Conservation (phyloP, 2,797 vertebrate species). For the Limosa lapponica region DNA sequence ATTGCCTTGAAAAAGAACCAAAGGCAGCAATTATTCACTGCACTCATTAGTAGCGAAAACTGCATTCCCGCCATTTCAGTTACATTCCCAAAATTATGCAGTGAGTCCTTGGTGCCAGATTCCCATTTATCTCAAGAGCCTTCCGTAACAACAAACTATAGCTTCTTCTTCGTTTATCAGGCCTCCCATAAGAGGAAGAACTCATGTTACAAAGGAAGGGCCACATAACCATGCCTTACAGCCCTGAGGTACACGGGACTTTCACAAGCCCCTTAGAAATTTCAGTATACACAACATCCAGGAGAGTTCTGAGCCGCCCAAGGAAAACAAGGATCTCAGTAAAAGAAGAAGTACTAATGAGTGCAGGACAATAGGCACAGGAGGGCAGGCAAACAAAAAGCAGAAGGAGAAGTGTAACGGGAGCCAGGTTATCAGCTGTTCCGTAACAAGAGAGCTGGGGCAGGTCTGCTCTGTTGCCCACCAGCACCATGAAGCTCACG, state of each 20-base stretch:
- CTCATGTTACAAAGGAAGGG: constrained; percentile 3
- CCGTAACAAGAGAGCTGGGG: neutral
- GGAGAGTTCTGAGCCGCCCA: neutral
- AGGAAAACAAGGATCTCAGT: neutral
- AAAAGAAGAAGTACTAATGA: neutral
- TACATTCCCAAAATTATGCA: neutral
- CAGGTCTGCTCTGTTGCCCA: neutral
- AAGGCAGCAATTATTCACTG: neutral
- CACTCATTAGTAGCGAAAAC: neutral
- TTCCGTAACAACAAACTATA: constrained; percentile 40
- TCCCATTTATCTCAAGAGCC: constrained; percentile 3
- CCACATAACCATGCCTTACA: neutral
- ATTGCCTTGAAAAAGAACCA: neutral
- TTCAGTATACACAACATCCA: neutral
- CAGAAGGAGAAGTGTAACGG: neutral
- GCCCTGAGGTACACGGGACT: neutral
- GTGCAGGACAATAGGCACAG: neutral
- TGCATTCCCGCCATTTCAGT: neutral
- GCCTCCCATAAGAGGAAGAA: constrained; percentile 24
- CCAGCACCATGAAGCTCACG: neutral
- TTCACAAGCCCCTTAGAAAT: neutral
- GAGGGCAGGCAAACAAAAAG: neutral
- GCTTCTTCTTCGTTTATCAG: constrained; percentile 27
- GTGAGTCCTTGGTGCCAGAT: neutral
- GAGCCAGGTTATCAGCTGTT: neutral